Base-by-base conservation (phyloP, 1,140 invertebrate species). In the Whitmania pigra region DNA sequence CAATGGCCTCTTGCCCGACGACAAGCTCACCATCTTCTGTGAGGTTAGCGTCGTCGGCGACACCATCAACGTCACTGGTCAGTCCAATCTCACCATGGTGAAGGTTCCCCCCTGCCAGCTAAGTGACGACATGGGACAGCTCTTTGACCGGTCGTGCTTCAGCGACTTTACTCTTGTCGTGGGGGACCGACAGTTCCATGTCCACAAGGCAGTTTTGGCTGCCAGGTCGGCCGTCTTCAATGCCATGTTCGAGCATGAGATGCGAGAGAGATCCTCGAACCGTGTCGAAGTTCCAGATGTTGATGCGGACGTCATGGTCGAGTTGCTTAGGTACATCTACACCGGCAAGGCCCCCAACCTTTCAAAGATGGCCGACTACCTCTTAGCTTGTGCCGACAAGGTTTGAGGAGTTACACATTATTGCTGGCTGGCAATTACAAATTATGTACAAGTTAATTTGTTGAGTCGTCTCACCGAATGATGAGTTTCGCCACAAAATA, bases 201-300 rank as follows among this genome's bases (percentile, higher is more conserved):
- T 92, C 77, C 94, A 98, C 84, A 97, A 97, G 87, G 93, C 94
- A 71, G 93, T 97, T 80, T 86, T 97, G 81, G 84, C 84, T 73
- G 94, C 94, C 75, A 87, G 95, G 77, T 96, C 93, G 86, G 93
- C 93, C 36, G 88, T 89, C 18, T 98, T 97, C 84, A 91, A 92
- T 78, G 95, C 95, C 67, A 99, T 99, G 95, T 98, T 99, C 83
- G 93, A 97, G 82, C 94, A 98, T 84, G 93, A 97, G 84, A 97
- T 98, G 94, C 92, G 96, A 82, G 95, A 98, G 81, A 86, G 78
- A 54, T 81, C 80, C 75, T 77, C 93, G 81, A 97, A 97, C 86
- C 87, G 93, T 77, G 94, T 98, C 43, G 93, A 94, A 82, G 97
- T 98, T 78, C 91, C 90, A 31, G 96, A 98, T 82, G 93, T 98